Percentiles rank a stretch among this genome's conserved stretches.
Conservation (phyloP, 2,888 invertebrate species). For the Pachymerium ferrugineum region DNA sequence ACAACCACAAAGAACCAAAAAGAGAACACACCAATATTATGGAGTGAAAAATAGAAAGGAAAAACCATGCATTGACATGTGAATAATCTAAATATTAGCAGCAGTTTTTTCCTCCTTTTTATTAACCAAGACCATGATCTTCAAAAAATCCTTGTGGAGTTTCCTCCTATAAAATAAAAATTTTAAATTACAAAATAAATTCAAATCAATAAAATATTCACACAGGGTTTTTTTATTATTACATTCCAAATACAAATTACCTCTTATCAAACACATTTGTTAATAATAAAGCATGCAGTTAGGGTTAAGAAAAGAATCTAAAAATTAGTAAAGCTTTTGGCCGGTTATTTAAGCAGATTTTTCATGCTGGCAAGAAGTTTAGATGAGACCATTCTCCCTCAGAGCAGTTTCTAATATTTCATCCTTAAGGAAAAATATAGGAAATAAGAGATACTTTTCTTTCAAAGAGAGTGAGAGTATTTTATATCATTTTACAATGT, state of each 20-base stretch:
- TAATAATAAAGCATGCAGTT: background rate
- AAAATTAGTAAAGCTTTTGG: background rate
- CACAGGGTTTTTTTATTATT: background rate
- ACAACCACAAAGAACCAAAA: background rate
- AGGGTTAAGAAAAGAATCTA: background rate
- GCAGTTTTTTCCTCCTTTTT: conserved; percentile 14
- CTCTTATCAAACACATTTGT: background rate
- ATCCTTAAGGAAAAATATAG: conserved; percentile 42
- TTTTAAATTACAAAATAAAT: background rate
- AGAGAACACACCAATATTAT: conserved; percentile 4
- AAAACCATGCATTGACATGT: background rate
- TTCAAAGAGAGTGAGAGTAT: background rate
- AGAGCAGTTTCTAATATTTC: conserved; percentile 48
- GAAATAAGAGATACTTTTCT: background rate
- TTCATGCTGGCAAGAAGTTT: conserved; percentile 34
- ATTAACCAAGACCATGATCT: conserved; percentile 93
- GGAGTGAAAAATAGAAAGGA: conserved; percentile 1
- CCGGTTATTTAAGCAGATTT: background rate
- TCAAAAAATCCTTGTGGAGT: conserved; percentile 99
- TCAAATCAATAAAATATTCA: too few relatives aligned
- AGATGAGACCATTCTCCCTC: conserved; percentile 48
- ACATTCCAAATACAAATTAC: background rate
- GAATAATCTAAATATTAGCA: background rate
- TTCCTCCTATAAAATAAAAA: conserved; percentile 84
- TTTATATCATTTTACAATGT: background rate